Conservation (phyloP, 2,888 invertebrate species). For the Abrostola tripartita region DNA sequence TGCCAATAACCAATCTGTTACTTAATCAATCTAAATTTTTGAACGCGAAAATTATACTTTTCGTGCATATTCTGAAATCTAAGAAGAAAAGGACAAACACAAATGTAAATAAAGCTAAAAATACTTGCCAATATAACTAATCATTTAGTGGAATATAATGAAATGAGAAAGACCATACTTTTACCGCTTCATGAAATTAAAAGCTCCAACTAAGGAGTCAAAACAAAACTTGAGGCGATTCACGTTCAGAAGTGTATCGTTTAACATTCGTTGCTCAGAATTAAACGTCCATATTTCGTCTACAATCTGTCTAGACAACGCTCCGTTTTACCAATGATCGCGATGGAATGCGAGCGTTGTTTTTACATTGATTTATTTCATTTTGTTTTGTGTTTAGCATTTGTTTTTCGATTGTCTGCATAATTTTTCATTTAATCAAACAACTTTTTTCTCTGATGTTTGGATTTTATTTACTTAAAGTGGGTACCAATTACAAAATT, state of each 20-base stretch:
- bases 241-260: conserved; percentile 12
- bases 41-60: too few relatives aligned
- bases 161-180: too few relatives aligned
- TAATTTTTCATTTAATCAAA: not conserved
- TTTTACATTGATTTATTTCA: conserved; percentile 48
- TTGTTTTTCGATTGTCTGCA: conserved; percentile 29
- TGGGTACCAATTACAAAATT: too few relatives aligned
- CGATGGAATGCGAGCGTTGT: conserved; percentile 52
- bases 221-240: not conserved
- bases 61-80: too few relatives aligned
- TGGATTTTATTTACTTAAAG: too few relatives aligned
- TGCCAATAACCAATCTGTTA: too few relatives aligned
- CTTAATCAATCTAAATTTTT: too few relatives aligned
- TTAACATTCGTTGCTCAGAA: conserved; percentile 34
- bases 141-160: too few relatives aligned
- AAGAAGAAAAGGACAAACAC: too few relatives aligned
- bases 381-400: conserved; percentile 42
- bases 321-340: conserved; percentile 61
- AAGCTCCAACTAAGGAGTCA: not conserved
- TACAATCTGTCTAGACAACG: conserved; percentile 66
- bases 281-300: conserved; percentile 52
- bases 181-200: too few relatives aligned
- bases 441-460: not conserved
- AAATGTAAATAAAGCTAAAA: too few relatives aligned
- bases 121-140: too few relatives aligned